Evolutionary conservation across 2,888 invertebrate species (phyloP), one percentile per base, ranked within the genome.

Genomic region (Leucophenga maculata): DNA sequence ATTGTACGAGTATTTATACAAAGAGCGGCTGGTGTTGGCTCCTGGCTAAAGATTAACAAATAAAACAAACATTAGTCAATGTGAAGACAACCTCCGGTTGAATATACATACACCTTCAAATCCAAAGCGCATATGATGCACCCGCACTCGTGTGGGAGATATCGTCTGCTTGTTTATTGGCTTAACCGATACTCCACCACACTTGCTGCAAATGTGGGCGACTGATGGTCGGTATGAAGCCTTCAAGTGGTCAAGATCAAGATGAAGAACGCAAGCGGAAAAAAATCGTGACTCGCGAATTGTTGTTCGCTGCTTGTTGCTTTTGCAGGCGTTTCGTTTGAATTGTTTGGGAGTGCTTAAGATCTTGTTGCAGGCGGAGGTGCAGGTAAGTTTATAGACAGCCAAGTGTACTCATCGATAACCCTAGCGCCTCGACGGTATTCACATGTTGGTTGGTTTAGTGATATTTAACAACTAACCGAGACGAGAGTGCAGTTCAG

Each of bases 41-140:
- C 11, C 39, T 39, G 39, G 39, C 39, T 39, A 39, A 39, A 39
- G 39, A 39, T 57, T 26, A 57, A 22, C 57, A 57, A 57, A 48
- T 64, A 64, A 64, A 64, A 46, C 62, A 46, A 64, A 64, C 46
- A 64, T 64, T 64, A 64, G 48, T 64, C 62, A 64, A 64, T 46
- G 62, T 26, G 46, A 64, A 64, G 62, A 64, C 62, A 46, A 64
- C 62, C 62, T 22, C 14, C 46, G 48, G 20, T 16, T 57, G 14
- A 26, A 26, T 3, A 8, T 39, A 11, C 39, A 39, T 39, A 39
- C 32, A 60, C 16, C 60, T 44, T 11, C 16, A 39, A 60, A 39
- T 39, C 6, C 11, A 6, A 39, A 39, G 39, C 39, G 39, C 39
- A 39, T 11, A 39, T 11, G 1, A 39, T 39, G 39, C 39, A 39